Base-by-base conservation (phyloP, 1,140 invertebrate genomes). In the Calosoma granatense region DNA sequence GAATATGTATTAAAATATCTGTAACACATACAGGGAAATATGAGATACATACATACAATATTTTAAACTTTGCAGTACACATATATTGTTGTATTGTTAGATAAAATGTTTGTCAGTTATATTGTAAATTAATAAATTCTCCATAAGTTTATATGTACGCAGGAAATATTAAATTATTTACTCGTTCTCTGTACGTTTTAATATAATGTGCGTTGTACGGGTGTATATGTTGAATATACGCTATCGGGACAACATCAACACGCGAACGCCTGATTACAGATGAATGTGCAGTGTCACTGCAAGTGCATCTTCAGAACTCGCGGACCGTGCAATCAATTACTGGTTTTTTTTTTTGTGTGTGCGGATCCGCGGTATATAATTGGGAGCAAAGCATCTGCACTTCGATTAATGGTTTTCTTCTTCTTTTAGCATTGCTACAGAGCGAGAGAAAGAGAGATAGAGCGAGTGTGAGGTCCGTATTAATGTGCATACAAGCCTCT, bases 231-330 rank as follows among this genome's bases (percentile, higher is more conserved):
- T 17, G 9, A 17, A 47, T 12, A 47, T 17, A 17, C 4, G 17
- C 41, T 12, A 11, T 17, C 41, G 41, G 41, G 6, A 9, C n/a
- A n/a, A 47, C 17, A 47, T 47, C 41, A 47, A 47, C 41, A 47
- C 41, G 41, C 41, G 41, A 47, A 47, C 41, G 41, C 41, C 41
- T 47, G 41, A 47, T 47, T 47, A 47, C 41, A 47, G 15, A 4
- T 47, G 41, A 47, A 47, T 47, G 41, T 47, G 41, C 41, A 47
- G 41, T 47, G 41, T 47, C 41, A 47, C 15, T 47, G 41, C 41
- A 47, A 47, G 41, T 47, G 41, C 41, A 47, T 47, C 41, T 47
- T 17, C 9, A 47, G 41, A 47, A 11, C 41, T 47, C 41, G 41
- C 41, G 41, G 17, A 47, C 41, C 41, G 41, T 47, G 41, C 41